These are phyloP conservation scores for Corvus hawaiiensis DNA, from an alignment of 2,113 vertebrate species.

Conservation along the genomic window DNA sequence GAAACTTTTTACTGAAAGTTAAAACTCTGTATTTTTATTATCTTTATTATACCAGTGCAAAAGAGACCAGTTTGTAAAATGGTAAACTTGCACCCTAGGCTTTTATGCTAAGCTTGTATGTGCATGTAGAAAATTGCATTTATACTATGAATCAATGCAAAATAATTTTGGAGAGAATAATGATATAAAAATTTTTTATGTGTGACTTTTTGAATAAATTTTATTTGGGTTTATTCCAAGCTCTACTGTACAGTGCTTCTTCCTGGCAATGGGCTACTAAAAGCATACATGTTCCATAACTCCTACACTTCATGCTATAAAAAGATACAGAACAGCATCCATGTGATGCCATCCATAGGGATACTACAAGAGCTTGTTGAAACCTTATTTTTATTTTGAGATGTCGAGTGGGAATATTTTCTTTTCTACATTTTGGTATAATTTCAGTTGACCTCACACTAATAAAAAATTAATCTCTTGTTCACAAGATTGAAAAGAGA, in stretches of 20 bases:
- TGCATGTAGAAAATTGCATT: neutral
- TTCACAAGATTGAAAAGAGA: neutral
- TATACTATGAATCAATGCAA: neutral
- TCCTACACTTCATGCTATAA: slow-evolving; percentile 35
- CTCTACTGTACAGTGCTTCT: neutral
- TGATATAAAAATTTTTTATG: neutral
- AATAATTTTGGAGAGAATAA: neutral
- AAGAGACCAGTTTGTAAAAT: neutral
- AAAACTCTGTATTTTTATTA: too few relatives aligned
- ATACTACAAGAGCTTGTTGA: slow-evolving; percentile 7
- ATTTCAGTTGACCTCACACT: neutral
- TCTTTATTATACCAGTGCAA: neutral
- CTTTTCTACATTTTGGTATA: neutral
- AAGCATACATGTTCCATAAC: slow-evolving; percentile 32
- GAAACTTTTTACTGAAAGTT: neutral
- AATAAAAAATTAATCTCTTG: neutral
- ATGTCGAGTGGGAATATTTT: neutral
- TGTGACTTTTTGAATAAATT: neutral
- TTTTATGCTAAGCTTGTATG: neutral
- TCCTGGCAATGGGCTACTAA: slow-evolving; percentile 37
- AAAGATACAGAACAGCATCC: slow-evolving; percentile 18
- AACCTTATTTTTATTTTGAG: neutral
- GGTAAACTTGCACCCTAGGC: neutral
- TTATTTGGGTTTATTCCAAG: slow-evolving; percentile 19
- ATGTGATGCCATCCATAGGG: neutral